A percentile compares a stretch with the other conserved stretches of the same genome.
phyloP scores from a whole-genome alignment of 2,113 vertebrate species.

The Gymnocephalus cernua region DNA sequence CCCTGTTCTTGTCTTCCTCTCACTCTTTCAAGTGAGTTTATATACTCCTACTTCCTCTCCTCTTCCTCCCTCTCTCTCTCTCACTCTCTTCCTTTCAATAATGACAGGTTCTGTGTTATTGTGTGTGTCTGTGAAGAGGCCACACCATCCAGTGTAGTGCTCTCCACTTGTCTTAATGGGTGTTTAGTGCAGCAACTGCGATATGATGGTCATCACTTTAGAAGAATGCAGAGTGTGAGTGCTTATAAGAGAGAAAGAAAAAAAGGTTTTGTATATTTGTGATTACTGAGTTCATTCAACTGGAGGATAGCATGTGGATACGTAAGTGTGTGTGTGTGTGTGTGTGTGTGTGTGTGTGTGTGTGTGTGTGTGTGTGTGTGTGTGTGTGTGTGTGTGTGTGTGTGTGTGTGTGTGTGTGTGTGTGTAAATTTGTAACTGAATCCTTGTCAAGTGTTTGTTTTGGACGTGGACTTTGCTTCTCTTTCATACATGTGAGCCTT shows the following conservation, averaged over 20 bases:
- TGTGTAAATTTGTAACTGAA: constrained; percentile 8
- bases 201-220: constrained; percentile 74
- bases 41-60: constrained; percentile 31
- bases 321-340: not conserved
- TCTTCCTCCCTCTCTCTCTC: constrained; percentile 27
- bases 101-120: constrained; percentile 79
- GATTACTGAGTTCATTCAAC: constrained; percentile 50
- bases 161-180: constrained; percentile 75
- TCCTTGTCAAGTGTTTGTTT: constrained; percentile 51
- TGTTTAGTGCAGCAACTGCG: constrained; percentile 65
- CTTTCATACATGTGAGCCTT: not conserved
- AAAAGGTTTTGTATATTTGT: constrained; percentile 39
- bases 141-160: constrained; percentile 71
- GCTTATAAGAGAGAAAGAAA: constrained; percentile 24
- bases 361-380: not conserved
- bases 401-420: not conserved
- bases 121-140: constrained; percentile 73
- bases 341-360: not conserved
- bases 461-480: constrained; percentile 30
- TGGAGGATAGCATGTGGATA: constrained; percentile 11
- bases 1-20: constrained; percentile 51
- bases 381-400: not conserved
- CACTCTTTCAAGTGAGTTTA: constrained; percentile 63
- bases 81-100: constrained; percentile 46
- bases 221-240: constrained; percentile 57